phyloP scores from a whole-genome alignment of 2,797 vertebrate species.

The Sus cebifrons region DNA sequence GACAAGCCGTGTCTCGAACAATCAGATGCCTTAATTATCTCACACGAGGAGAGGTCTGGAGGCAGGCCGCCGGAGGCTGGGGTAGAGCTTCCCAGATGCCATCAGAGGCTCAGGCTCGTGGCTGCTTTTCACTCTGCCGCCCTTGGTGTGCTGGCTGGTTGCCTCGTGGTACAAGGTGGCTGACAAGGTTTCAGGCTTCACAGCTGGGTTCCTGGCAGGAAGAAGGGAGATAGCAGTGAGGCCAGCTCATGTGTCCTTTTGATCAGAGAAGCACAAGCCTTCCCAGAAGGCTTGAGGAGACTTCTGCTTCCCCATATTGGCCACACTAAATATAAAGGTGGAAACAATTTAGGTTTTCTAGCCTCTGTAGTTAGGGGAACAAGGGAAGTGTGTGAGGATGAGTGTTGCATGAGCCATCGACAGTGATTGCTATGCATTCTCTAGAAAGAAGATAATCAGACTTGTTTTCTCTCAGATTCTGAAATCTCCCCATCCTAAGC shows the following conservation, averaged over 20 bases:
- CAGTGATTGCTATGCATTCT: background rate
- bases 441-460: background rate
- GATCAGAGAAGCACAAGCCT: slow-evolving; percentile 40
- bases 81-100: background rate
- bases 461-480: background rate
- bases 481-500: background rate
- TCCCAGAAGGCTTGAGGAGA: slow-evolving; percentile 3
- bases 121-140: background rate
- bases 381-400: slow-evolving; percentile 19
- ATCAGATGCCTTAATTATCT: background rate
- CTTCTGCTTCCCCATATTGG: background rate
- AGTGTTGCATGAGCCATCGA: background rate
- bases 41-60: background rate
- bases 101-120: background rate
- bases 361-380: background rate
- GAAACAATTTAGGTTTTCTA: background rate
- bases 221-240: background rate
- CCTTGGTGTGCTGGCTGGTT: background rate
- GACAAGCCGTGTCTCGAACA: background rate
- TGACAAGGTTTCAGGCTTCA: background rate
- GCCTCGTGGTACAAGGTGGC: background rate
- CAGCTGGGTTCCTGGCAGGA: background rate
- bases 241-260: background rate
- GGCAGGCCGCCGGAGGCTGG: background rate
- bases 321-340: background rate